A percentile compares a stretch with the other conserved stretches of the same genome.
phyloP scores from a whole-genome alignment of 2,888 invertebrate species.

The Phengaris arion region DNA sequence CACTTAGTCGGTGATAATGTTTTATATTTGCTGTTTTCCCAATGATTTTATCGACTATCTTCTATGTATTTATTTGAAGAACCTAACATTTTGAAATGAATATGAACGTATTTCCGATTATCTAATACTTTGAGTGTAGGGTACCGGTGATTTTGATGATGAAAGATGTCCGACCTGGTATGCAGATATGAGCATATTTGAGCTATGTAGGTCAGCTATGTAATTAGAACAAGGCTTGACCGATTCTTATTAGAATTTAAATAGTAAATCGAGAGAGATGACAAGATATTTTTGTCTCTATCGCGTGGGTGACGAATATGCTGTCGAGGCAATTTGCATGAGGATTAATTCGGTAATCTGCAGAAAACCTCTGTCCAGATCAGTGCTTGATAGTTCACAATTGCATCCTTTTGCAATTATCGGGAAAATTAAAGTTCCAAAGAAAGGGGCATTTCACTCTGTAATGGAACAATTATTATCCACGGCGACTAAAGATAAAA shows the following conservation, averaged over 20 bases:
- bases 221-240: slow-evolving; percentile 3
- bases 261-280: background rate
- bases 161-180: background rate
- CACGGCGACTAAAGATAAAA: too few species aligned
- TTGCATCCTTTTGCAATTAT: too few species aligned
- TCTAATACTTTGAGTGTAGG: background rate
- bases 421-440: too few species aligned
- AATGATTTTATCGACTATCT: too few species aligned
- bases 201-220: slow-evolving; percentile 9
- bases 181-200: slow-evolving; percentile 14
- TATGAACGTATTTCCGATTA: background rate
- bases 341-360: background rate
- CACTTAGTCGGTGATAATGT: too few species aligned
- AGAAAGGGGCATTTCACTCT: too few species aligned
- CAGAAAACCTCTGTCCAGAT: too few species aligned
- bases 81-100: background rate
- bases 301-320: background rate
- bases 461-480: too few species aligned
- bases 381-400: too few species aligned
- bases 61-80: too few species aligned
- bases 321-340: background rate
- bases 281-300: background rate
- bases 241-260: background rate
- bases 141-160: background rate
- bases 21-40: too few species aligned